phyloP scores from a whole-genome alignment of 2,113 vertebrate species.

The Burhinus oedicnemus region DNA sequence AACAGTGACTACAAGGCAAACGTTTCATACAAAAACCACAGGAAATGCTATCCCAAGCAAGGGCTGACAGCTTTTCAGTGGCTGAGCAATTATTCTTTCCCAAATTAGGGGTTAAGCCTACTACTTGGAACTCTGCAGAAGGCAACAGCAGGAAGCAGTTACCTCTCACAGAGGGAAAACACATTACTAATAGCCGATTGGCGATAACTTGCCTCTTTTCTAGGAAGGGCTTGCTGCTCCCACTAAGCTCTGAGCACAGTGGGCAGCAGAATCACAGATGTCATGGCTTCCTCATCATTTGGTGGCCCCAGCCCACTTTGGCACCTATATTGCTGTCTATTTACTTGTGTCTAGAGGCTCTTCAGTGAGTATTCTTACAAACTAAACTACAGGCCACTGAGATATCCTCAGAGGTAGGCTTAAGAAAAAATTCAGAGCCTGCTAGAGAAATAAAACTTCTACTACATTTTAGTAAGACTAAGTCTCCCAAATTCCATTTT shows the following conservation, averaged over 20 bases:
- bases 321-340: not conserved
- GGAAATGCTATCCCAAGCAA: not conserved
- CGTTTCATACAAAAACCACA: not conserved
- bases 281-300: rapidly evolving
- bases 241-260: not conserved
- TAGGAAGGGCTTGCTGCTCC: not conserved
- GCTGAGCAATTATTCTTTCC: not conserved
- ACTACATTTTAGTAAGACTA: not conserved
- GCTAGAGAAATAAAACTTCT: not conserved
- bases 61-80: not conserved
- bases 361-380: not conserved
- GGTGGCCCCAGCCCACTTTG: not conserved
- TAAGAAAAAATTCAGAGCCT: not conserved
- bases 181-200: not conserved
- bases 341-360: not conserved
- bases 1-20: not conserved
- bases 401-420: not conserved
- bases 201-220: not conserved
- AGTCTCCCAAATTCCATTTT: not conserved
- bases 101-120: conserved; percentile 17
- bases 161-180: not conserved
- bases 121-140: conserved; percentile 14
- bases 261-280: not conserved
- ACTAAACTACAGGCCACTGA: not conserved
- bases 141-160: conserved; percentile 40